A percentile compares a stretch with the other conserved stretches of the same genome.
These are phyloP conservation scores for Nyctereutes procyonoides DNA, from an alignment of 2,113 vertebrate genomes.

Conservation along the genomic window DNA sequence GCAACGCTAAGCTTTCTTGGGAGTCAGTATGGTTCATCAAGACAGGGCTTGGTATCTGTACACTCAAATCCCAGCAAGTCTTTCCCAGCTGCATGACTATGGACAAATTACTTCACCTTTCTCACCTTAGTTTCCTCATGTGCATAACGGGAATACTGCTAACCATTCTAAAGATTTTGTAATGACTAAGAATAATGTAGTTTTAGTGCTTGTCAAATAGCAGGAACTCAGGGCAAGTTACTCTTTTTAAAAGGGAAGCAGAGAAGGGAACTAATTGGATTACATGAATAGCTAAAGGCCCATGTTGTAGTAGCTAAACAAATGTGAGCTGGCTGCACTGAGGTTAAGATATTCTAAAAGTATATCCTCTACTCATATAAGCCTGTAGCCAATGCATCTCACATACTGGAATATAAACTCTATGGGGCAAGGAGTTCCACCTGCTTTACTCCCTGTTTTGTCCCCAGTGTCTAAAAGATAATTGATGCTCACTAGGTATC, in stretches of 20 bases:
- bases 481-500: neutral
- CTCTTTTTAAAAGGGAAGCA: neutral
- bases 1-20: neutral
- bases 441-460: neutral
- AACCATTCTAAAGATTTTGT: neutral
- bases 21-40: neutral
- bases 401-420: neutral
- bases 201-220: neutral
- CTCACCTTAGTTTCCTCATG: neutral
- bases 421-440: neutral
- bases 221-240: constrained; percentile 7
- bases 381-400: neutral
- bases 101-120: neutral
- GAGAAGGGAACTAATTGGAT: constrained; percentile 12
- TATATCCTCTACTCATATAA: neutral
- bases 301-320: neutral
- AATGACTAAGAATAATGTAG: neutral
- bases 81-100: neutral
- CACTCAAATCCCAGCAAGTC: neutral
- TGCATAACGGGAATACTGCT: neutral
- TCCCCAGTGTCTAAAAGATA: neutral
- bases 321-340: neutral
- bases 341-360: neutral
- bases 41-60: neutral
- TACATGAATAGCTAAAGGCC: neutral